Evolutionary conservation across 2,888 invertebrate species (phyloP), one percentile per base, ranked within the genome.

Genomic region (Nomada ruficornis): DNA sequence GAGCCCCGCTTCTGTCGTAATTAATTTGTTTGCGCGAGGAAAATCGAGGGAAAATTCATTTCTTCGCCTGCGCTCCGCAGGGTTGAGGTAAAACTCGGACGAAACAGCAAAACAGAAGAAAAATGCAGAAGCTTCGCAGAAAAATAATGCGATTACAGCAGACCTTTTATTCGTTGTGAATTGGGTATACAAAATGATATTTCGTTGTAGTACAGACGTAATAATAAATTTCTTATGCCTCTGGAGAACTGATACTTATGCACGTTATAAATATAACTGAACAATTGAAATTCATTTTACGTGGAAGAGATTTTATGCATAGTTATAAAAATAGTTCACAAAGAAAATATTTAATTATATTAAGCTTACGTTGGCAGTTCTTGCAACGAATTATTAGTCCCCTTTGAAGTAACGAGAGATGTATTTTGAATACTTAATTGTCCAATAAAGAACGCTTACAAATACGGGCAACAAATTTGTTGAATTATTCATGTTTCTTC

Each of bases 401-500:
- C 20, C 23, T 47, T 18, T 18, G 3, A 10, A 26, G 50, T 18
- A 57, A 57, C 26, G 44, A 42, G 44, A 44, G 2, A 11, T 47
- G 15, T n/a, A 20, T 9, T 47, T 59, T 44, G 68, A 55, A 68
- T 57, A 55, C 18, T 13, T n/a, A 20, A 54, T 54, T n/a, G 26
- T 10, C 47, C 11, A 7, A 59, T 36, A 36, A 36, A 36, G 36
- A 36, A 36, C 36, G 36, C 36, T 36, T 36, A 23, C 50, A n/a
- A 47, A 50, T 70, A 7, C 47, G 11, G 10, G 15, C 4, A 29
- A 29, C 59, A 47, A 52, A 71, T 60, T 70, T 29, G 18, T 18
- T 73, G 73, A 65, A 73, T 73, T 57, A 73, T 73, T 73, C 65
- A 65, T 57, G 29, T 47, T 47, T 63, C 26, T 65, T 29, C 55